Evolutionary conservation across 2,888 invertebrate genomes (phyloP), one percentile per base, ranked within the genome.

Genomic region (Electrophaes corylata): DNA sequence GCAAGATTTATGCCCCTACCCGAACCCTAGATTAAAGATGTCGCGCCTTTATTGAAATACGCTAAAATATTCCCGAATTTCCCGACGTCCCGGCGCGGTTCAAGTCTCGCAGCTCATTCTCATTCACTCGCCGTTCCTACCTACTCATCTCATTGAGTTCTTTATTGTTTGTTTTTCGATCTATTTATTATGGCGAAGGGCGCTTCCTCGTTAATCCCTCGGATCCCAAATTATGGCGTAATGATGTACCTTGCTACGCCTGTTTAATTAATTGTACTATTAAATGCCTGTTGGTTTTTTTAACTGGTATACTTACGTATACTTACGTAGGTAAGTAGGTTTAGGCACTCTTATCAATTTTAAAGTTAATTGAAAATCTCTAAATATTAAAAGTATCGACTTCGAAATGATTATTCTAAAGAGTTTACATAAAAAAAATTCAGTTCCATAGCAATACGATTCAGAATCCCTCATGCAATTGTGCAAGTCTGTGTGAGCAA

Each of bases 11-110:
- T 91, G 88, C 88, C 86, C 79, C 79, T 84, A 81, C 88, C 86
- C 89, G 86, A 86, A 86, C 88, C 88, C 87, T 87, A 89, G 91
- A 91, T 91, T 91, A 91, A 89, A 90, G 89, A 90, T 88, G 91
- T 91, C 91, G 87, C 87, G 84, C 86, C 83, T 84, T 87, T 90
- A 91, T 91, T 90, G 90, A 89, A 90, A 88, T 85, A 86, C 88
- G 83, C 79, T 85, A 77, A 84, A 86, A 85, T 80, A 81, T 82
- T 79, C 77, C 70, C 65, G 60, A 55, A 46, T 55, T 50, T 50
- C 31, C 51, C 57, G 62, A 16, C 54, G 50, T 59, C 63, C 60
- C 57, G 60, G 48, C 58, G 55, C 58, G 58, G 40, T 60, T 53
- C 33, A 33, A 39, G 57, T 46, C 62, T 44, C 61, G 55, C 65